Conservation (phyloP, 1,140 invertebrate genomes). For the Drosophila repleta region DNA sequence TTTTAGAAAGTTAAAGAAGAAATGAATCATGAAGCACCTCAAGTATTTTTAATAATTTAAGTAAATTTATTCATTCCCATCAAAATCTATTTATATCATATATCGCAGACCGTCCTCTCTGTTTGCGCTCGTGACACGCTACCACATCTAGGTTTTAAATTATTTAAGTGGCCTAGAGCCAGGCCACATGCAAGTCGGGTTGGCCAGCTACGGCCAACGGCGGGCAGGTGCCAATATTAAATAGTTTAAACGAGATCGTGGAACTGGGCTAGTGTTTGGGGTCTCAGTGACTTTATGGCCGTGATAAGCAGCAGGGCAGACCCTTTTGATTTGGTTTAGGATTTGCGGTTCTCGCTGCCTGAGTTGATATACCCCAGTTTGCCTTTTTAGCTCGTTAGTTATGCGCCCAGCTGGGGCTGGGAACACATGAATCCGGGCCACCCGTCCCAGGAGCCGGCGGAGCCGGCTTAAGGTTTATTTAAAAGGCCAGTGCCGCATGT, state of each 20-base stretch:
- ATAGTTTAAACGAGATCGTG: conserved; percentile 67
- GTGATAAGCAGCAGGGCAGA: conserved; percentile 78
- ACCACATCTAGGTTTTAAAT: conserved; percentile 48
- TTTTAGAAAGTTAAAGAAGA: no score
- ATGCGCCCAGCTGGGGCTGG: conserved; percentile 41
- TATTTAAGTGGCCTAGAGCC: conserved; percentile 50
- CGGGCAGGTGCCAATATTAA: conserved; percentile 77
- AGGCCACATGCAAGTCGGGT: conserved; percentile 19
- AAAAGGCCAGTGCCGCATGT: conserved; percentile 77
- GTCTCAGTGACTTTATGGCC: conserved; percentile 67
- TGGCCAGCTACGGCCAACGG: conserved; percentile 8
- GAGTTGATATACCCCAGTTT: conserved; percentile 44
- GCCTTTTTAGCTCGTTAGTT: conserved; percentile 72
- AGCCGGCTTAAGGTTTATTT: conserved; percentile 76
- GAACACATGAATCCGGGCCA: conserved; percentile 13
- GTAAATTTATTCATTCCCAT: no score
- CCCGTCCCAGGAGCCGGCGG: not conserved
- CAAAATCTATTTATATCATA: no score
- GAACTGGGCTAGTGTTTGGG: not conserved
- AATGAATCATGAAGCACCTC: no score
- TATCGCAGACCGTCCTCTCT: no score
- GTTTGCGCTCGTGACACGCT: conserved; percentile 14
- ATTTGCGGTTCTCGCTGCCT: conserved; percentile 72
- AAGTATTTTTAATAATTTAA: no score
- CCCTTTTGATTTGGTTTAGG: conserved; percentile 81